A percentile compares a stretch with the other conserved stretches of the same genome.
Evolutionary conservation across 2,113 vertebrate genomes (phyloP).

Genomic region (Podarcis raffonei): DNA sequence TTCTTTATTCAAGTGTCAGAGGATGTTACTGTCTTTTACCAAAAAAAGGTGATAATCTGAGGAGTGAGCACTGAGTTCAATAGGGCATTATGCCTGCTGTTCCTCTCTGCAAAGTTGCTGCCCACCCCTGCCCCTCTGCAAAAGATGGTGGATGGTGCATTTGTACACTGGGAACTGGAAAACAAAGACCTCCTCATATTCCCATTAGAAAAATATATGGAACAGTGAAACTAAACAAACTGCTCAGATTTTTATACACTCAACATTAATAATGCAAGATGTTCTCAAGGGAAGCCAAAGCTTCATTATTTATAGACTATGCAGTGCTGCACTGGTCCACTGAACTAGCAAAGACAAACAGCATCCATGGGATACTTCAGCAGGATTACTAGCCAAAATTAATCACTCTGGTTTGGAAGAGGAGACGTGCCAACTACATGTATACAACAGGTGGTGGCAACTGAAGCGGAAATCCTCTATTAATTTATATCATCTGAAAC

Average conservation of each 20-base stretch:
- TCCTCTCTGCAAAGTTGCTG: neutral
- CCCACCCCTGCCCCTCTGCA: neutral
- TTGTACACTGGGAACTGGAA: neutral
- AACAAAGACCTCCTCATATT: neutral
- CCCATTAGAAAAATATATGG: neutral
- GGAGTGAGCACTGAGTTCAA: neutral
- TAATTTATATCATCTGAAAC: neutral
- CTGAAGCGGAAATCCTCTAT: neutral
- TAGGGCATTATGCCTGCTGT: neutral
- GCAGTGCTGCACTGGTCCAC: neutral
- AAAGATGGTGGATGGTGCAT: too few relatives aligned
- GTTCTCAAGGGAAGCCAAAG: constrained; percentile 2
- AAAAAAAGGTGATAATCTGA: neutral
- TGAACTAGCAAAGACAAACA: constrained; percentile 3
- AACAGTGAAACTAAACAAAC: constrained; percentile 1
- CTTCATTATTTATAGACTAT: constrained; percentile 21
- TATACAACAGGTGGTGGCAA: neutral
- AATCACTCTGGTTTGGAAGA: neutral
- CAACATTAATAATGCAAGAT: constrained; percentile 22
- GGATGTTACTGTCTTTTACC: neutral
- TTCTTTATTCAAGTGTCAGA: neutral
- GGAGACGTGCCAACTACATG: neutral
- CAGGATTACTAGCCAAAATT: neutral
- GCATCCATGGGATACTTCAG: constrained; percentile 3
- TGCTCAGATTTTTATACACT: constrained; percentile 1